Percentiles rank a stretch among this genome's conserved stretches.
Evolutionary conservation across 2,888 invertebrate genomes (phyloP).

Genomic region (Eupithecia vulgata): DNA sequence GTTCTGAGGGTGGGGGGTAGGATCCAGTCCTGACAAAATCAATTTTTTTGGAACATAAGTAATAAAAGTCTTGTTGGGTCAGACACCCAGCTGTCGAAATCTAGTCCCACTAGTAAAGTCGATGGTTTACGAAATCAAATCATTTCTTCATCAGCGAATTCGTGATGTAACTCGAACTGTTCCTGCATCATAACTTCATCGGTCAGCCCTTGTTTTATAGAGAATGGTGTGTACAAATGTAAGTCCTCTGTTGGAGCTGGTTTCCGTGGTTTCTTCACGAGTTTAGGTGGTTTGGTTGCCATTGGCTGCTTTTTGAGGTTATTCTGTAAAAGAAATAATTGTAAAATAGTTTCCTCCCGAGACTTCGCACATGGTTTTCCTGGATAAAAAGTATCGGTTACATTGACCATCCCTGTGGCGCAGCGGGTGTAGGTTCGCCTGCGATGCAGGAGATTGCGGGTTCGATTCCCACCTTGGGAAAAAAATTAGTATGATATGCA

Average conservation of each 20-base stretch:
- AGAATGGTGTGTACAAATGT: background rate
- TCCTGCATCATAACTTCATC: background rate
- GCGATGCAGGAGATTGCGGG: no score
- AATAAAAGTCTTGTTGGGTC: no score
- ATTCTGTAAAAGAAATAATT: background rate
- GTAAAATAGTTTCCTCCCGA: background rate
- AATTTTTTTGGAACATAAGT: no score
- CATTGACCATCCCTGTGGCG: no score
- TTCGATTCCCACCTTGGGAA: no score
- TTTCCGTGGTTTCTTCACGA: background rate
- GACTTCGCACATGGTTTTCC: no score
- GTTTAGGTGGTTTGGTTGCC: background rate
- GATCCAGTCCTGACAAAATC: no score
- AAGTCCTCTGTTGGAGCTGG: background rate
- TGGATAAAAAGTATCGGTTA: background rate
- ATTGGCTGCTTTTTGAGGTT: background rate
- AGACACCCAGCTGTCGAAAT: background rate
- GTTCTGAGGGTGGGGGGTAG: no score
- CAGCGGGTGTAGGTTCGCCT: no score
- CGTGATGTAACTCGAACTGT: background rate
- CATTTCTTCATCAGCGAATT: slow-evolving; percentile 6
- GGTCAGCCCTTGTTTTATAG: background rate
- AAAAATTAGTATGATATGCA: no score
- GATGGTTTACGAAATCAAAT: background rate
- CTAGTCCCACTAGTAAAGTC: background rate